Conservation (phyloP, 1,140 invertebrate species). For the Tribolium madens region DNA sequence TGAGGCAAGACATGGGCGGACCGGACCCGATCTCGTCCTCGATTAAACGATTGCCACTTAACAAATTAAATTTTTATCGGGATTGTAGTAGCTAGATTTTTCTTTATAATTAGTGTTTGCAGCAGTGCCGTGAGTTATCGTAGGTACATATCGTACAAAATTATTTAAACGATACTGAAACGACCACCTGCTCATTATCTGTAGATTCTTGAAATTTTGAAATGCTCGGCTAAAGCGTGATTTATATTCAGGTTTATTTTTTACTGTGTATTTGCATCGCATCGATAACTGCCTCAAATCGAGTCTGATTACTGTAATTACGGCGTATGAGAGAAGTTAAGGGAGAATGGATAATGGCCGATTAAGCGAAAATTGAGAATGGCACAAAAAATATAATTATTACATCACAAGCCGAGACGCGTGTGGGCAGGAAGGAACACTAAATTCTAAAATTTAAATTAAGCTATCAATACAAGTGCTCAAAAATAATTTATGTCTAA, state of each 20-base stretch:
- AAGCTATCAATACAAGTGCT: not conserved
- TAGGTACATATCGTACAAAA: not conserved
- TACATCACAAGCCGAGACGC: not conserved
- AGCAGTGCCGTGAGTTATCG: not conserved
- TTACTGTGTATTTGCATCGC: not conserved
- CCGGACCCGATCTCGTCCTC: constrained; percentile 40
- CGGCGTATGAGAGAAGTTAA: constrained; percentile 5
- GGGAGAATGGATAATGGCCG: not conserved
- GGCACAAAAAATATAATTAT: constrained; percentile 4
- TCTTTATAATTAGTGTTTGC: constrained; percentile 9
- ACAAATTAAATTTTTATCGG: constrained; percentile 49
- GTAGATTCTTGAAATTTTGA: constrained; percentile 1
- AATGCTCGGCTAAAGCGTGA: not conserved
- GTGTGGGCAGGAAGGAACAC: not conserved
- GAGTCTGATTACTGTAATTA: constrained; percentile 13
- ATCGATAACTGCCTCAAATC: constrained; percentile 6
- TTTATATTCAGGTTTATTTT: constrained; percentile 12
- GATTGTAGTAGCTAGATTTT: constrained; percentile 24
- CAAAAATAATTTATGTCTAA: not conserved
- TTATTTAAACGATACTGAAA: not conserved
- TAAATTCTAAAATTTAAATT: not conserved
- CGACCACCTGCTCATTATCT: constrained; percentile 19
- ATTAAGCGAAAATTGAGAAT: constrained; percentile 21
- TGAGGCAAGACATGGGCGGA: constrained; percentile 46
- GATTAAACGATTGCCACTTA: constrained; percentile 45